A percentile compares a stretch with the other conserved stretches of the same genome.
These are phyloP conservation scores for Petrocephalus microphthalmus DNA, from an alignment of 2,113 vertebrate species.

Conservation along the genomic window DNA sequence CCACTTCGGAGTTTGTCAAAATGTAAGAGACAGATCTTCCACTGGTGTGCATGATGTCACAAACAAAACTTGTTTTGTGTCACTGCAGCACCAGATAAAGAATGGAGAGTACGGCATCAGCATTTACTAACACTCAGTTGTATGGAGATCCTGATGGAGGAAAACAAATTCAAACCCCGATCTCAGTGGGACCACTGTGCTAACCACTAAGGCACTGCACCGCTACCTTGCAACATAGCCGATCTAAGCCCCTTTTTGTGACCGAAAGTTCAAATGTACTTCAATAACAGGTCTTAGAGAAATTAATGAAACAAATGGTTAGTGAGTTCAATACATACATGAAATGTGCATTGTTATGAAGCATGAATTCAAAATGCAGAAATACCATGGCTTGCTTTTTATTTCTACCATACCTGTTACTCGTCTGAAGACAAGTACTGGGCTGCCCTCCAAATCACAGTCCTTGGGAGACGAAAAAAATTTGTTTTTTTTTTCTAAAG, in stretches of 20 bases:
- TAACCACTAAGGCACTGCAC: too few species aligned
- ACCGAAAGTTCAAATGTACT: not conserved
- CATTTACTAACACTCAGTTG: too few species aligned
- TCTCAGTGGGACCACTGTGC: too few species aligned
- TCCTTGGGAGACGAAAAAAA: not conserved
- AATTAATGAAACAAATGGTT: not conserved
- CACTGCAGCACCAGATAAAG: too few species aligned
- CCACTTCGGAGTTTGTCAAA: too few species aligned
- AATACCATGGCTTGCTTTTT: not conserved
- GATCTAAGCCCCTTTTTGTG: not conserved
- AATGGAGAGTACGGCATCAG: too few species aligned
- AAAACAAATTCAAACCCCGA: too few species aligned
- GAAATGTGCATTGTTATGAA: not conserved
- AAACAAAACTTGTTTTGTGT: too few species aligned
- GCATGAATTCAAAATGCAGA: not conserved
- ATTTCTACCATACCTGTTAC: not conserved
- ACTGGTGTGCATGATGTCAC: too few species aligned
- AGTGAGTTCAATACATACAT: not conserved
- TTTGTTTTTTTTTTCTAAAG: not conserved
- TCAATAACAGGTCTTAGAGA: not conserved
- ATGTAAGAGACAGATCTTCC: too few species aligned
- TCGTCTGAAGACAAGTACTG: not conserved
- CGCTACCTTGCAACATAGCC: not conserved
- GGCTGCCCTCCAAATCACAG: slow-evolving; percentile 6
- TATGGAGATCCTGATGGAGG: too few species aligned